Percentiles rank a stretch among this genome's conserved stretches.
Evolutionary conservation across 2,797 vertebrate genomes (phyloP).

Genomic region (Epinephelus coioides): DNA sequence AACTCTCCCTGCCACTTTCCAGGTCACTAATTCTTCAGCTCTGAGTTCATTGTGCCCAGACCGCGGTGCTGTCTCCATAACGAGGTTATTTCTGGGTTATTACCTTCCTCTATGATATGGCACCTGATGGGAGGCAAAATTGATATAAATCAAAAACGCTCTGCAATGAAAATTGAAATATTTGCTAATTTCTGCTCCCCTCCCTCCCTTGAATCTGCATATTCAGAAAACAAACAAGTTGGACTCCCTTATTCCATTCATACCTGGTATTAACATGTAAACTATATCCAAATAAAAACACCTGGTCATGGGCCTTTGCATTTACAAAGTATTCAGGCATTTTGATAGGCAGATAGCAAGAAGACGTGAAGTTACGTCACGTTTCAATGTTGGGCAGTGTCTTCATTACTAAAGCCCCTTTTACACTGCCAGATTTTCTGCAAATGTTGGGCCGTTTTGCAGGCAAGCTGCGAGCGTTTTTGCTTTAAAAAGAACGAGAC

Average conservation of each 20-base stretch:
- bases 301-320: background rate
- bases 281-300: background rate
- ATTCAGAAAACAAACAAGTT: constrained; percentile 52
- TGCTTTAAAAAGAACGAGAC: no score
- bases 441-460: no score
- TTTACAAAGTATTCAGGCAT: background rate
- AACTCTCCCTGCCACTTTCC: constrained; percentile 96
- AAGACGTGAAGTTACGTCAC: no score
- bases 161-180: constrained; percentile 89
- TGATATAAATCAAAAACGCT: constrained; percentile 98
- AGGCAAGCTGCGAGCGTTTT: no score
- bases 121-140: constrained; percentile 96
- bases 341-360: no score
- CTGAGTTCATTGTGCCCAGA: constrained; percentile 98
- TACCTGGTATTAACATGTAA: constrained; percentile 7
- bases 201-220: constrained; percentile 61
- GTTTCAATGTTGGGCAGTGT: no score
- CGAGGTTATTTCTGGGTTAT: constrained; percentile 99
- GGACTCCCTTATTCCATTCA: constrained; percentile 21
- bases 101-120: constrained; percentile 95
- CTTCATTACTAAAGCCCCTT: no score
- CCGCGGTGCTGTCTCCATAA: constrained; percentile 97
- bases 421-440: no score
- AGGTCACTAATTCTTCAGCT: constrained; percentile 99
- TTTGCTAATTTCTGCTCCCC: constrained; percentile 70